Conservation (phyloP, 2,888 invertebrate genomes). For the Nomada ruficornis region DNA sequence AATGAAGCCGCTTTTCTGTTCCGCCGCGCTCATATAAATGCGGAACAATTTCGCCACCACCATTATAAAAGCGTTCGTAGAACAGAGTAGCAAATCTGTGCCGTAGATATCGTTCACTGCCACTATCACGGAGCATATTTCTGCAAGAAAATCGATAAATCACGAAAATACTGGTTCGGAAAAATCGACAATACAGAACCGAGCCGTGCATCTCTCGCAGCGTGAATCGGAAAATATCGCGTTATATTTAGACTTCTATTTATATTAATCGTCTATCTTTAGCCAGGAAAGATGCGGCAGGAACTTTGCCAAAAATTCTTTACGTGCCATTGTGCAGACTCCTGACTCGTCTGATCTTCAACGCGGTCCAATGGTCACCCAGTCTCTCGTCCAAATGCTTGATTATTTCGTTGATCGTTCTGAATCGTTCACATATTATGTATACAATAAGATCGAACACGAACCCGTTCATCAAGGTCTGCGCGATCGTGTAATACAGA, state of each 20-base stretch:
- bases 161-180: too few species aligned
- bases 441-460: conserved; percentile 73
- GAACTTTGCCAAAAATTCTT: not conserved
- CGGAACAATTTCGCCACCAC: conserved; percentile 77
- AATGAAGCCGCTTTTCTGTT: conserved; percentile 72
- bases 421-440: conserved; percentile 69
- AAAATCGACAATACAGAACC: too few species aligned
- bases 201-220: too few species aligned
- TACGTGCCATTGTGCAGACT: conserved; percentile 73
- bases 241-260: too few species aligned
- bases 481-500: conserved; percentile 76
- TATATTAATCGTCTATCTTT: not conserved
- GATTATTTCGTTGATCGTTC: conserved; percentile 69
- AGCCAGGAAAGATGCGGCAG: not conserved
- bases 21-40: conserved; percentile 78
- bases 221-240: too few species aligned
- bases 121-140: conserved; percentile 68
- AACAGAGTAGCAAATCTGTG: conserved; percentile 73
- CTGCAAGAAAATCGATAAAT: conserved; percentile 52
- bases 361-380: conserved; percentile 62
- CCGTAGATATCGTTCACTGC: conserved; percentile 74
- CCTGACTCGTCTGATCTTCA: conserved; percentile 72
- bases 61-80: conserved; percentile 77
- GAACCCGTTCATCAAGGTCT: conserved; percentile 73
- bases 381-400: conserved; percentile 61